Conservation (phyloP, 2,797 vertebrate species). For the Aeoliscus strigatus region DNA sequence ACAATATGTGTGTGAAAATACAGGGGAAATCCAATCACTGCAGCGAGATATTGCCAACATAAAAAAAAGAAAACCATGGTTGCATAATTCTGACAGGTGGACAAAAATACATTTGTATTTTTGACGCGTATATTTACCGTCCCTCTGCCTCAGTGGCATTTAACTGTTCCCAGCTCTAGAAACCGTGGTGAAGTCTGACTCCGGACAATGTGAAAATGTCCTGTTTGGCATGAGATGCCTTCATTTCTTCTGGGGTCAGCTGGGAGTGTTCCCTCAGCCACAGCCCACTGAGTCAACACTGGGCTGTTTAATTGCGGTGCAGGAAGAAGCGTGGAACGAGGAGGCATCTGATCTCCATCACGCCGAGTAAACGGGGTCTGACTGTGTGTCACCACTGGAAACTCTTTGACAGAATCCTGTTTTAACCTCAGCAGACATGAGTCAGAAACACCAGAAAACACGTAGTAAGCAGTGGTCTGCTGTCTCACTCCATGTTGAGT, state of each 20-base stretch:
- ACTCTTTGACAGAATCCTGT: constrained; percentile 47
- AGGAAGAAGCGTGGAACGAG: constrained; percentile 39
- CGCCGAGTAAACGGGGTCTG: constrained; percentile 40
- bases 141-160: constrained; percentile 40
- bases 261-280: constrained; percentile 46
- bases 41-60: neutral
- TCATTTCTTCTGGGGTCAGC: constrained; percentile 38
- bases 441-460: constrained; percentile 50
- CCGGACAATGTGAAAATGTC: constrained; percentile 44
- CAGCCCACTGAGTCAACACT: constrained; percentile 59
- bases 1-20: neutral
- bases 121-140: constrained; percentile 5
- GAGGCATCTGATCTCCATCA: constrained; percentile 31
- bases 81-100: neutral
- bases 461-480: constrained; percentile 15
- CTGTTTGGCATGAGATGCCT: constrained; percentile 50
- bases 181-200: constrained; percentile 29
- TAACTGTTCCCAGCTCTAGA: constrained; percentile 36
- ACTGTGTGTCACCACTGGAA: constrained; percentile 65
- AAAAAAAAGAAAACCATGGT: neutral
- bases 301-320: constrained; percentile 36
- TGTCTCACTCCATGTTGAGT: constrained; percentile 14
- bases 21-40: neutral
- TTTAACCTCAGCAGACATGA: constrained; percentile 58
- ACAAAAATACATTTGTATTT: constrained; percentile 14